Conservation (phyloP, 2,797 vertebrate genomes). For the Argyrosomus regius region DNA sequence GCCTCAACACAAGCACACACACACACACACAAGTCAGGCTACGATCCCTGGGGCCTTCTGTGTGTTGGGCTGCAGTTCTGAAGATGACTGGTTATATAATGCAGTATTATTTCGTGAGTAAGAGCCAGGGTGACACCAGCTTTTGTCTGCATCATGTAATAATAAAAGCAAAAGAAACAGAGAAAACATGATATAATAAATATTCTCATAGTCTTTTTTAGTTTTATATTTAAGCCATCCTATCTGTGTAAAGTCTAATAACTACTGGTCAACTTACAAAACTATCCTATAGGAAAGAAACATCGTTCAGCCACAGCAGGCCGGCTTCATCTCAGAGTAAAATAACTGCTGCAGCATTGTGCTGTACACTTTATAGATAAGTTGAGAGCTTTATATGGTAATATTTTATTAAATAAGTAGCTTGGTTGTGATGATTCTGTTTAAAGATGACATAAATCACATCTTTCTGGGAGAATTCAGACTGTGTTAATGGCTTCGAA, state of each 20-base stretch:
- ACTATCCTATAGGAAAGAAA: not conserved
- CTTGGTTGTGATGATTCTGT: not conserved
- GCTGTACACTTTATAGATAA: not conserved
- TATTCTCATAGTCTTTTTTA: too few species aligned
- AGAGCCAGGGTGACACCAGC: slow-evolving; percentile 14
- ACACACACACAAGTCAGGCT: not conserved
- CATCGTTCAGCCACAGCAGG: not conserved
- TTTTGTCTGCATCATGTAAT: not conserved
- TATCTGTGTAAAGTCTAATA: not conserved
- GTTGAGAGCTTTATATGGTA: not conserved
- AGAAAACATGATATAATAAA: not conserved
- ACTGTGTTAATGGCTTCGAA: not conserved
- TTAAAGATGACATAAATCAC: not conserved
- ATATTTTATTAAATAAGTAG: not conserved
- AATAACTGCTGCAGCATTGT: not conserved
- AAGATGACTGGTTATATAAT: slow-evolving; percentile 48
- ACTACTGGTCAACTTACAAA: not conserved
- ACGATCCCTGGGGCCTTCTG: slow-evolving; percentile 1
- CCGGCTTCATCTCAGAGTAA: not conserved
- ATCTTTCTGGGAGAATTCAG: not conserved
- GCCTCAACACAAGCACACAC: not conserved
- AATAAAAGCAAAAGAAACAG: not conserved
- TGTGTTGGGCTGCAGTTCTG: slow-evolving; percentile 37
- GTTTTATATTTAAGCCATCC: not conserved
- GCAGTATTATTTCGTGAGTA: slow-evolving; percentile 32